These are phyloP conservation scores for Neodiprion fabricii DNA, from an alignment of 1,140 invertebrate genomes.

Conservation along the genomic window DNA sequence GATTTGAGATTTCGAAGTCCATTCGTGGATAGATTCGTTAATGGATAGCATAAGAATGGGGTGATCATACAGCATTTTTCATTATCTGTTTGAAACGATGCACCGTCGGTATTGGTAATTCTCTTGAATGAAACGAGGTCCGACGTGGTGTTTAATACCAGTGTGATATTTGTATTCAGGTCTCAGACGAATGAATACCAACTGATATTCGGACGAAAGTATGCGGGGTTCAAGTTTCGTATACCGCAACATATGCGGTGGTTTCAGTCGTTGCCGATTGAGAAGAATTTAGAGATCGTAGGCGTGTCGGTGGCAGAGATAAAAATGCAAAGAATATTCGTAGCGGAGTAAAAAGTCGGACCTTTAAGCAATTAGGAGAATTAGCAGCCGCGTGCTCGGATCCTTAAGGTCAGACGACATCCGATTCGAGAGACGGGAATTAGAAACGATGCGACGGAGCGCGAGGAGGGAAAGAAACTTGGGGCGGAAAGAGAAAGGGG, in stretches of 20 bases:
- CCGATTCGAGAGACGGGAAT: background rate
- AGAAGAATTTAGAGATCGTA: constrained; percentile 4
- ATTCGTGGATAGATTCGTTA: background rate
- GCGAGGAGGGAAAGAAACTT: background rate
- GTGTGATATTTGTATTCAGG: background rate
- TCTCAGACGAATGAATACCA: background rate
- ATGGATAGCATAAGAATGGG: background rate
- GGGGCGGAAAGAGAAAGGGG: background rate
- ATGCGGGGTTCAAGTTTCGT: background rate
- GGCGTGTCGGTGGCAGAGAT: background rate
- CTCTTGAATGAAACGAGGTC: background rate
- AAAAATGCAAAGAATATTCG: background rate
- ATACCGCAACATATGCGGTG: background rate
- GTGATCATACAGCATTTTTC: background rate
- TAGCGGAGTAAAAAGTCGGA: background rate
- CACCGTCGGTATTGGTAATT: background rate
- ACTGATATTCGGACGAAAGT: too few species aligned
- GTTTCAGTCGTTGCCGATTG: background rate
- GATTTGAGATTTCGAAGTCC: background rate
- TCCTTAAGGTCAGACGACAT: constrained; percentile 7
- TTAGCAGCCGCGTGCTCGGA: constrained; percentile 1
- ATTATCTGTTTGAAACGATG: background rate
- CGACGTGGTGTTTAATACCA: background rate
- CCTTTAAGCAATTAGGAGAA: background rate
- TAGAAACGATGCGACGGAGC: background rate